Evolutionary conservation across 2,797 vertebrate genomes (phyloP).

Genomic region (Hyperoplus immaculatus): DNA sequence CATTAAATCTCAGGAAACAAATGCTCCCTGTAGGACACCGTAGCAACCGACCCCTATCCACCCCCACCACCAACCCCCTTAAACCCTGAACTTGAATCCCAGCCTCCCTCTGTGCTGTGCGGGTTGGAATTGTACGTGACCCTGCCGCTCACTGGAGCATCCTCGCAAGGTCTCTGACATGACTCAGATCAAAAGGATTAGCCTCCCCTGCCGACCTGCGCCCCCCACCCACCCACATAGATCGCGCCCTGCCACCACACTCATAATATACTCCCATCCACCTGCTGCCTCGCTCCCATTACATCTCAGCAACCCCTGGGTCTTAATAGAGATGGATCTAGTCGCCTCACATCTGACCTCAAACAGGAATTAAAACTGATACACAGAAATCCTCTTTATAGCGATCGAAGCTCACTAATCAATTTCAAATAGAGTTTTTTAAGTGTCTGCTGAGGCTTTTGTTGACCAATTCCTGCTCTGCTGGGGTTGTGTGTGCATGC

Average conservation of each 20-base stretch:
- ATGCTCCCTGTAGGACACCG: constrained; percentile 59
- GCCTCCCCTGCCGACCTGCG: constrained; percentile 63
- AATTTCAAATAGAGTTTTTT: constrained; percentile 68
- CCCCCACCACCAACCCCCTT: neutral
- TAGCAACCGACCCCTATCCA: constrained; percentile 5
- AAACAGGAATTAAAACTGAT: constrained; percentile 62
- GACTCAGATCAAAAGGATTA: constrained; percentile 84
- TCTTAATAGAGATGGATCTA: constrained; percentile 80
- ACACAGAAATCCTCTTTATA: constrained; percentile 40
- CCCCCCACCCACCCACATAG: constrained; percentile 60
- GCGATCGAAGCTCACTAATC: constrained; percentile 64
- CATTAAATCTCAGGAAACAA: constrained; percentile 54
- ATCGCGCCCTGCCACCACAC: constrained; percentile 29
- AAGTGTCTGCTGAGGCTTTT: constrained; percentile 40
- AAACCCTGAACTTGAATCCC: constrained; percentile 66
- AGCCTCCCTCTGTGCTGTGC: constrained; percentile 48
- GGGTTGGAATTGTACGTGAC: constrained; percentile 71
- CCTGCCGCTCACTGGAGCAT: constrained; percentile 74
- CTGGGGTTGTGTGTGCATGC: constrained; percentile 23
- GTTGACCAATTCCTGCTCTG: constrained; percentile 9
- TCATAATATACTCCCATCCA: constrained; percentile 62
- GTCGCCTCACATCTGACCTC: constrained; percentile 73
- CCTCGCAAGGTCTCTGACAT: constrained; percentile 79
- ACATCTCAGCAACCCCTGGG: constrained; percentile 63
- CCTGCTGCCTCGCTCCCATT: constrained; percentile 66